Evolutionary conservation across 2,113 vertebrate genomes (phyloP), one percentile per base, ranked within the genome.

Genomic region (Pelobates fuscus): DNA sequence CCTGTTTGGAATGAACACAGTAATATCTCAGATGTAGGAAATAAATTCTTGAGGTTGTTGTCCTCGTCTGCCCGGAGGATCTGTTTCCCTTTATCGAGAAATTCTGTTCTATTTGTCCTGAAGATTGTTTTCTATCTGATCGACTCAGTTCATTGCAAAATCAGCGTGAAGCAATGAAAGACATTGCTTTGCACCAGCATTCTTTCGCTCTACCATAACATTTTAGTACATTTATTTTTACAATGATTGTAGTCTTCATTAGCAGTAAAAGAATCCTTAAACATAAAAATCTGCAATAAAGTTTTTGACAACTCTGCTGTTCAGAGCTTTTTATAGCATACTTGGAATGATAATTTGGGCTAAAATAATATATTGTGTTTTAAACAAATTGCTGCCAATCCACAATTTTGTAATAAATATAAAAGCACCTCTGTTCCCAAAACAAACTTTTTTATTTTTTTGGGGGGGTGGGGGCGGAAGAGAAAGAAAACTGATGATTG

Each of bases 251-350:
- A 66, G 58, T 75, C 63, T 67, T 75, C 62, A 75, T 75, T 57
- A 75, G 52, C 71, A 67, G 37, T 67, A 67, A 76, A 76, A 67
- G 37, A 59, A 76, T 60, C 54, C 54, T 67, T 76, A 76, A 76
- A 76, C 60, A 55, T 67, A 55, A 67, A 67, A 58, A 67, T 75
- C 62, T 67, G 64, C 72, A 76, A 76, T 76, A 76, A 76, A 76
- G n/a, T 17, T 49, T 49, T 49, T 49, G 4, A 76, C 55, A 55
- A 57, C 61, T 25, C 30, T 27, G 71, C 46, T 73, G 71, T 55
- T 64, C 46, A 26, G 43, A 43, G 20, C 23, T 37, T 67, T 76
- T 58, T 67, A 61, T 60, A 44, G 26, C 63, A 46, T 60, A 46
- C 63, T 67, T 49, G 14, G 72, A 55, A 60, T 29, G 23, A 46